A percentile compares a stretch with the other conserved stretches of the same genome.
Evolutionary conservation across 1,140 invertebrate genomes (phyloP).

Genomic region (Drosophila aff.): DNA sequence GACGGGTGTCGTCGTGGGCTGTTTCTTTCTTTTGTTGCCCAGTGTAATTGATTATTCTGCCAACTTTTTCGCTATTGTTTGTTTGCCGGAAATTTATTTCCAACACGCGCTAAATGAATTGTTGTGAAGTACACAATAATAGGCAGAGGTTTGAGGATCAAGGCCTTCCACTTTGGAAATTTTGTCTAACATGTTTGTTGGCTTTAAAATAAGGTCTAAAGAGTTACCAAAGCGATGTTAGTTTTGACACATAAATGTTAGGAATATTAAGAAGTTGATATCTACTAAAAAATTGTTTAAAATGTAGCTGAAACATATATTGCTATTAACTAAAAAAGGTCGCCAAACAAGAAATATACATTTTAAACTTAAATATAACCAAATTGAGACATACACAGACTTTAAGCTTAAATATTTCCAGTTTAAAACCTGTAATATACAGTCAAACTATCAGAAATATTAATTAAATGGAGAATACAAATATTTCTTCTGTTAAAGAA

Average conservation of each 20-base stretch:
- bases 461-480: no score
- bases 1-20: slow-evolving; percentile 34
- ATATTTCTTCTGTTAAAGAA: no score
- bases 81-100: slow-evolving; percentile 40
- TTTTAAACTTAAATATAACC: no score
- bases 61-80: slow-evolving; percentile 46
- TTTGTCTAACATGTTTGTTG: neutral
- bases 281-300: no score
- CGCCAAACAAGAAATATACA: no score
- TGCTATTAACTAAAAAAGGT: no score
- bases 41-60: slow-evolving; percentile 50
- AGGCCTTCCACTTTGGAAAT: neutral
- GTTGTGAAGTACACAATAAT: slow-evolving; percentile 8
- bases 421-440: no score
- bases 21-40: slow-evolving; percentile 30
- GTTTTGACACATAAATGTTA: neutral
- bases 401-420: no score
- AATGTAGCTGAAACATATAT: no score
- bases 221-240: neutral
- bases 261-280: no score
- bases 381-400: no score
- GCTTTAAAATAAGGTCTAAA: neutral
- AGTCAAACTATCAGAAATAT: no score
- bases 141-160: slow-evolving; percentile 14
- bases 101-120: slow-evolving; percentile 31